Base-by-base conservation (phyloP, 1,140 invertebrate species). In the Nixonia krombeini region DNA sequence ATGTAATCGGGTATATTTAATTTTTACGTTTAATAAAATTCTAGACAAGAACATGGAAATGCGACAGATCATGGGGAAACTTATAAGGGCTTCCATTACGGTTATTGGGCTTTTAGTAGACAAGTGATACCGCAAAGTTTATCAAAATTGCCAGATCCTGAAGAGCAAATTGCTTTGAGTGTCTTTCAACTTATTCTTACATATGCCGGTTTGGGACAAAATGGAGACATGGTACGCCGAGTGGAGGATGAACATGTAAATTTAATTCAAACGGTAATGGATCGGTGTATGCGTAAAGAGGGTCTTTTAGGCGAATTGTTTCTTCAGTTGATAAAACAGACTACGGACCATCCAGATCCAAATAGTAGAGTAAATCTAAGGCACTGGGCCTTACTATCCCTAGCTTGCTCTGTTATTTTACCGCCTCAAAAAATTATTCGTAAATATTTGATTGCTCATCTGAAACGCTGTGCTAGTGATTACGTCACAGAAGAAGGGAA, bases 401-500 rank as follows among this genome's bases (percentile, higher is more conserved):
- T 97, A 8, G 91, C 94, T 2, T 95, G 94, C 74, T 96, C 94
- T 29, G 92, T 96, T 0, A 91, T 96, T 42, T 82, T 96, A 13
- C 96, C 96, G 26, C 90, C 93, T 1, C 91, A 94, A 72, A 92
- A 93, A 75, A 87, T 91, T 0, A 88, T 97, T 51, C 87, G 95
- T 26, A 92, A 95, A 52, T 95, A 97, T 83, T 86, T 98, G n/a
- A 91, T 96, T 15, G 90, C 94, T 6, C 96, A 98, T 85, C 85
- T 98, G 41, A 92, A 96, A 67, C 89, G 94, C 69, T 96, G 95
- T 75, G 90, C 93, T 17, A 91, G 93, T 40, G 96, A 97, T 82
- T 92, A 91, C 63, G 91, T 96, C 10, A 93, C 94, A 1, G 95
- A 98, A 78, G 96, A 98, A 80, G 96, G 95, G 3, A 96, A 96